phyloP scores from a whole-genome alignment of 2,113 vertebrate genomes.

The Scolopax mira region DNA sequence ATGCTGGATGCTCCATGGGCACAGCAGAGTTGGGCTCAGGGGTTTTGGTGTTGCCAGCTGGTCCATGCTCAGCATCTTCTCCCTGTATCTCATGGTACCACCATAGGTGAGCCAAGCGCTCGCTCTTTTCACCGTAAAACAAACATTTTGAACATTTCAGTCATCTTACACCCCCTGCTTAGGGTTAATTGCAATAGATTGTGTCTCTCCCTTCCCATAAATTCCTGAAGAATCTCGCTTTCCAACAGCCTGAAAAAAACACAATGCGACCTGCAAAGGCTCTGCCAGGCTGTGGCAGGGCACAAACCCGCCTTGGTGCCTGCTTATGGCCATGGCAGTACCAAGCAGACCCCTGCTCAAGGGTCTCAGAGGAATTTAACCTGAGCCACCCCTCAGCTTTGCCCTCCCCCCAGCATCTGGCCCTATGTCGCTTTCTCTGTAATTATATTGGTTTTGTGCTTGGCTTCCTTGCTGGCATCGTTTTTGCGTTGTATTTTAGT shows the following conservation, averaged over 20 bases:
- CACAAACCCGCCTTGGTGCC: accelerated
- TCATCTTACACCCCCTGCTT: accelerated
- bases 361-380: background rate
- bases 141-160: background rate
- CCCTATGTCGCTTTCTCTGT: background rate
- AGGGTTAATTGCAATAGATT: background rate
- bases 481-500: background rate
- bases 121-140: background rate
- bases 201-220: background rate
- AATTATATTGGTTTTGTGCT: background rate
- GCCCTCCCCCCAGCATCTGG: background rate
- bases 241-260: background rate
- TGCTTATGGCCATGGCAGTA: background rate
- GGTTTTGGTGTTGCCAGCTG: accelerated
- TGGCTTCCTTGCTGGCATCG: background rate
- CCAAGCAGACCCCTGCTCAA: accelerated
- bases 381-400: background rate
- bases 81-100: accelerated
- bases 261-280: background rate
- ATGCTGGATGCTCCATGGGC: background rate
- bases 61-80: background rate
- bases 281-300: background rate
- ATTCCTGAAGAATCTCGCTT: background rate
- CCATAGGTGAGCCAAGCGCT: accelerated
- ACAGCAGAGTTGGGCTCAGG: background rate